Percentiles rank a stretch among this genome's conserved stretches.
Evolutionary conservation across 2,888 invertebrate genomes (phyloP).

Genomic region (Thymelicus sylvestris): DNA sequence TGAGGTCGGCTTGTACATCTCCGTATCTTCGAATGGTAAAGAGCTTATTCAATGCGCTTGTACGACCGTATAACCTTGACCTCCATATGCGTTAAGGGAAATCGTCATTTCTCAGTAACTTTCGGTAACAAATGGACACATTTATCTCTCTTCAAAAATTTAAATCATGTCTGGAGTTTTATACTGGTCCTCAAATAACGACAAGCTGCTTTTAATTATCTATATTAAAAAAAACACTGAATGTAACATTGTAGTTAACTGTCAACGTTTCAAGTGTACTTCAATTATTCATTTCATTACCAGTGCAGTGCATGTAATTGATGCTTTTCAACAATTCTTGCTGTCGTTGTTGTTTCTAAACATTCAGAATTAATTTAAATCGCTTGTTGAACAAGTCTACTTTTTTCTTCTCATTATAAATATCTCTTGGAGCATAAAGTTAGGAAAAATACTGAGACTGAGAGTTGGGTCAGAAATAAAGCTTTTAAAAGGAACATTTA

Average conservation of each 20-base stretch:
- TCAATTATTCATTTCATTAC: not conserved
- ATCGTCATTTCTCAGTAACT: constrained; percentile 61
- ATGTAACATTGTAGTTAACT: not conserved
- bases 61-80: constrained; percentile 74
- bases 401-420: constrained; percentile 6
- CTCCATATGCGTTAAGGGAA: constrained; percentile 67
- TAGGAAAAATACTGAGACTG: constrained; percentile 1
- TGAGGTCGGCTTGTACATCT: not conserved
- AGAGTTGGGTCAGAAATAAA: not conserved
- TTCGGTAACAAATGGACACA: constrained; percentile 8
- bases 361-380: constrained; percentile 1
- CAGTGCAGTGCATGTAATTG: constrained; percentile 2
- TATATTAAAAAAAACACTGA: not conserved
- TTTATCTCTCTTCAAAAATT: not conserved
- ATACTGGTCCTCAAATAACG: not conserved
- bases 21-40: constrained; percentile 20
- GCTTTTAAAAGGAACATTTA: constrained; percentile 8
- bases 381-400: not conserved
- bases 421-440: not conserved
- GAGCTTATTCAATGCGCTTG: constrained; percentile 42
- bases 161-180: no score
- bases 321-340: not conserved
- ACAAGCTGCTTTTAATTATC: not conserved
- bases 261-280: not conserved
- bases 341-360: no score